Evolutionary conservation across 2,797 vertebrate species (phyloP), one percentile per base, ranked within the genome.

Genomic region (Muraenolepis orangiensis): DNA sequence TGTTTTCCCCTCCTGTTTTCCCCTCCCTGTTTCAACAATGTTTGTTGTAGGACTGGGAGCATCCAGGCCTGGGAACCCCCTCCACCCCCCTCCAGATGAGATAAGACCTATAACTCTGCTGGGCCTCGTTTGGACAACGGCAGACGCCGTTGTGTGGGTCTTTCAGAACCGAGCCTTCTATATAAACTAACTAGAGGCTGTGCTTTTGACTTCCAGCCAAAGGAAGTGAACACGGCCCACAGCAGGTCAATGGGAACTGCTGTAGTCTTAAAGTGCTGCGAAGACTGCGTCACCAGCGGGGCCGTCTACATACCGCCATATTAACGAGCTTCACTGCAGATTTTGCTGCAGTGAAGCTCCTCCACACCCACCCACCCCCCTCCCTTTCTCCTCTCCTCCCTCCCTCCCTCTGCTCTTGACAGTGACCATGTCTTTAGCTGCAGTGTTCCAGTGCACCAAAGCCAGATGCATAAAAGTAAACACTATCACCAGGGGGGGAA

Each of bases 261-360:
- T 61, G 57, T 61, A n/a, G 57, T 18, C n/a, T n/a, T n/a, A 7
- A 8, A 61, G 20, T 10, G 20, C 18, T n/a, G 20, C 57, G 10
- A n/a, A 26, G 57, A 61, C n/a, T 61, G n/a, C 13, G 46, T 75
- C 74, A 79, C 74, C 70, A 0, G n/a, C 28, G 13, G 68, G 64
- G 4, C 13, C 72, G 73, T 79, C 75, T 64, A 3, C 40, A 42
- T 42, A 42, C 13, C 40, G 16, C 5, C 13, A 14, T 42, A 42
- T 42, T 42, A 42, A 12, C 12, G 40, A 42, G 40, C 40, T n/a
- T 42, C 40, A 85, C 86, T 88, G 89, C 83, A 88, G 86, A 82
- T 74, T 85, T 18, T 87, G 81, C 88, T 90, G 91, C 88, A 91
- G 86, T 81, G 85, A 86, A n/a, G 85, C 78, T 76, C 82, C 84